Base-by-base conservation (phyloP, 2,888 invertebrate species). In the Erebia palarica region DNA sequence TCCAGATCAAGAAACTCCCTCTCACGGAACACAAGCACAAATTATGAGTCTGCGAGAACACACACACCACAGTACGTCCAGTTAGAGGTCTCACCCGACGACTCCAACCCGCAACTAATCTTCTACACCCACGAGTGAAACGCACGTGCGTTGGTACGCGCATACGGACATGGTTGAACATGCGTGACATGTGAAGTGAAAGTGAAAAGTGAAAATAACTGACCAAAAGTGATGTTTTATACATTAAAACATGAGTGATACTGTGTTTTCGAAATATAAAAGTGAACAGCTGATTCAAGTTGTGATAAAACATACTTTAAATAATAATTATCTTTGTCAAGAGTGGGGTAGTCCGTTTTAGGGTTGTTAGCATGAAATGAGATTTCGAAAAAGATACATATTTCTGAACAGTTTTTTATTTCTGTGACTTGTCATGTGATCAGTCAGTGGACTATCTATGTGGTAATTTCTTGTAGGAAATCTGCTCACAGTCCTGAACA, bases 91-190 rank as follows among this genome's bases (percentile, higher is more conserved):
- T 91, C 92, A 0, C 92, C 89, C 0, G 93, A 93, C 70, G 94
- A 94, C 75, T 96, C 97, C 69, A 96, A 96, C 86, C 96, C 96
- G 77, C 96, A 96, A 79, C 96, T 97, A 81, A 97, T 98, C 84
- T 97, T 98, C 82, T 98, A 97, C 91, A 96, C 97, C 73, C 97
- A 97, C 74, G 92, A 93, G 79, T 92, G 87, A 91, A 77, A 70
- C 18, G 68, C 70, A 68, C 73, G 69, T 72, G 36, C 66, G 58
- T 51, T 65, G 16, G 59, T 57, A 60, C 59, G 49, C 53, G 60
- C 51, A 59, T 27, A 44, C 51, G 69, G 68, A 58, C 61, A 63
- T 49, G 47, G 16, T 51, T 63, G 44, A 53, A 70, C 61, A 70
- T 49, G 47, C 47, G 14, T 59, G 47, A 18, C 13, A 59, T 36